Percentiles rank a stretch among this genome's conserved stretches.
phyloP scores from a whole-genome alignment of 1,140 invertebrate genomes.

The Trachymyrmex cornetzi region DNA sequence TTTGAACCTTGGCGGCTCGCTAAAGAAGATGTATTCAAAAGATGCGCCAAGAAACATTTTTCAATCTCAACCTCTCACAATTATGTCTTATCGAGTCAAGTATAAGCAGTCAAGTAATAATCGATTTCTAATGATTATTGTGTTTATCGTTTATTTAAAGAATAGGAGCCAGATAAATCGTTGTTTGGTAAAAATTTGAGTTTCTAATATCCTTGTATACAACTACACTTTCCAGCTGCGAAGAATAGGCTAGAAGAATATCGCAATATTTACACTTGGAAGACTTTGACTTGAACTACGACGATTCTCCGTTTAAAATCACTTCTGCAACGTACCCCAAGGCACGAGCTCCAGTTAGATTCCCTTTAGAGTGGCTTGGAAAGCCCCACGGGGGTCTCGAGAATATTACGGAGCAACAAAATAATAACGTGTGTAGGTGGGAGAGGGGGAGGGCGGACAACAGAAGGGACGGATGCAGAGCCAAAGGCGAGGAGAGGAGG shows the following conservation, averaged over 20 bases:
- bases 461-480: slow-evolving; percentile 46
- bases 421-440: slow-evolving; percentile 77
- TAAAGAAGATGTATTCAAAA: slow-evolving; percentile 52
- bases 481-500: slow-evolving; percentile 21
- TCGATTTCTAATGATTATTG: neutral
- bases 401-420: slow-evolving; percentile 79
- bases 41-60: neutral
- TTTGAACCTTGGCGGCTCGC: slow-evolving; percentile 62
- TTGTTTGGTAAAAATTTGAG: neutral
- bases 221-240: too few species aligned
- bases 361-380: slow-evolving; percentile 78
- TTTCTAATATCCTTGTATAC: neutral
- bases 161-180: neutral
- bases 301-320: slow-evolving; percentile 70
- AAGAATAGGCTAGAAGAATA: neutral
- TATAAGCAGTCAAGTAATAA: neutral
- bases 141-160: neutral
- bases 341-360: slow-evolving; percentile 69
- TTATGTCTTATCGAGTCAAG: neutral
- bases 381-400: slow-evolving; percentile 78
- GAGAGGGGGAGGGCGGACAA: slow-evolving; percentile 7
- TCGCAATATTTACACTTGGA: neutral
- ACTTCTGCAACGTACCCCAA: slow-evolving; percentile 64
- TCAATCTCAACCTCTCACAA: neutral
- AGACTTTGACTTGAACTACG: neutral